Percentiles rank a stretch among this genome's conserved stretches.
phyloP scores from a whole-genome alignment of 53 echinoderm and acorn worm species.

The Antedon mediterranea region DNA sequence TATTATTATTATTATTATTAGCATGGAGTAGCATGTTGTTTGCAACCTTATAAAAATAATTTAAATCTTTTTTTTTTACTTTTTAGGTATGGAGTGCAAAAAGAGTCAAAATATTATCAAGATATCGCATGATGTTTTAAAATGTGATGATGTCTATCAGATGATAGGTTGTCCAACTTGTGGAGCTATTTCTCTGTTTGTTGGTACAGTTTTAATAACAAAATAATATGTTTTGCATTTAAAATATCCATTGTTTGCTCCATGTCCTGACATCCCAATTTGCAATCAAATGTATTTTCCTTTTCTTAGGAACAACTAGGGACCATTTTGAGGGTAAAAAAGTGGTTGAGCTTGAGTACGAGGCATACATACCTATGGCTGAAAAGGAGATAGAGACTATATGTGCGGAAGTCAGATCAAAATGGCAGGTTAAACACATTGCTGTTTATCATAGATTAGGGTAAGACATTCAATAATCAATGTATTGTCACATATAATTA shows the following conservation, averaged over 20 bases:
- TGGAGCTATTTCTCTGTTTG: constrained; percentile 71
- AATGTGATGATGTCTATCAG: constrained; percentile 36
- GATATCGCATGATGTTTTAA: constrained; percentile 38
- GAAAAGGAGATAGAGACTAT: constrained; percentile 47
- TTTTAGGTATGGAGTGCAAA: not conserved
- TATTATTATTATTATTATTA: too few relatives aligned
- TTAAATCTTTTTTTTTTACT: too few relatives aligned
- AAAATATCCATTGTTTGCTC: not conserved
- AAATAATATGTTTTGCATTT: not conserved
- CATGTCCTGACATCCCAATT: too few relatives aligned
- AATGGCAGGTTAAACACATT: constrained; percentile 59
- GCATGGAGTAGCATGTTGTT: too few relatives aligned
- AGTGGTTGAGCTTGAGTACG: constrained; percentile 62
- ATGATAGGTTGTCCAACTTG: constrained; percentile 50
- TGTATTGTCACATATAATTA: too few relatives aligned
- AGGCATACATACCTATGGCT: constrained; percentile 72
- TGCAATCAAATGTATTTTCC: not conserved
- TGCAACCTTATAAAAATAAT: too few relatives aligned
- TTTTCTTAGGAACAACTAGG: constrained; percentile 51
- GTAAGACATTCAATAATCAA: constrained; percentile 29
- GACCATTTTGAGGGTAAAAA: constrained; percentile 85
- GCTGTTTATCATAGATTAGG: constrained; percentile 69
- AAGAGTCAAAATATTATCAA: constrained; percentile 27
- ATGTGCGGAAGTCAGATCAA: constrained; percentile 33
- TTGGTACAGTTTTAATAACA: constrained; percentile 26